Base-by-base conservation (phyloP, 2,797 vertebrate genomes). In the Clarias pachynema region DNA sequence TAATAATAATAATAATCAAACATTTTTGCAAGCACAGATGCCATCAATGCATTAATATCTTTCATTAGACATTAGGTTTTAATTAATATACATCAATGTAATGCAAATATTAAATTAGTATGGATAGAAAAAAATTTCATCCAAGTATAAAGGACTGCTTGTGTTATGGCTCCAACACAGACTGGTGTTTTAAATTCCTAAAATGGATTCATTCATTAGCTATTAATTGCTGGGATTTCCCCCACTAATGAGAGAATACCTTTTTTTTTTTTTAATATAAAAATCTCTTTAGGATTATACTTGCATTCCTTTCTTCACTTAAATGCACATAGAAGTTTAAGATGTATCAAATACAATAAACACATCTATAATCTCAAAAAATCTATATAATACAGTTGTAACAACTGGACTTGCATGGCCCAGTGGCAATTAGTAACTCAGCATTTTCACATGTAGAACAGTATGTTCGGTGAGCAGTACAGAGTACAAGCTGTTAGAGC, bases 351-450 rank as follows among this genome's bases (percentile, higher is more conserved):
- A 53, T 57, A 4, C 37, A 57, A 18, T 8, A 20, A 77, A 73
- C 9, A 82, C 29, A 79, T 77, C 20, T 20, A 82, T 83, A n/a
- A 65, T 80, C 59, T 74, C 34, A 22, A 6, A 69, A 69, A 74
- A 22, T 60, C 72, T 78, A 60, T 7, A 83, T 6, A 7, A 70
- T 80, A 62, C 60, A 68, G 22, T 66, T 60, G 60, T 66, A 79
- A 87, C 68, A 24, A 34, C 70, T 85, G 75, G 18, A 79, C 60
- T n/a, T 80, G 59, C 60, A 75, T 56, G 57, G 68, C 65, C 15
- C 15, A n/a, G 8, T 31, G 83, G 60, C 59, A 86, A 88, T 86
- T 31, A 86, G 85, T 86, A 86, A 84, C 87, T 84, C 78, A 57
- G 57, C 56, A 72, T 31, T 88, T 40, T 86, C 72, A 26, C 29